Evolutionary conservation across 2,113 vertebrate species (phyloP).

Genomic region (Tupaia chinensis): DNA sequence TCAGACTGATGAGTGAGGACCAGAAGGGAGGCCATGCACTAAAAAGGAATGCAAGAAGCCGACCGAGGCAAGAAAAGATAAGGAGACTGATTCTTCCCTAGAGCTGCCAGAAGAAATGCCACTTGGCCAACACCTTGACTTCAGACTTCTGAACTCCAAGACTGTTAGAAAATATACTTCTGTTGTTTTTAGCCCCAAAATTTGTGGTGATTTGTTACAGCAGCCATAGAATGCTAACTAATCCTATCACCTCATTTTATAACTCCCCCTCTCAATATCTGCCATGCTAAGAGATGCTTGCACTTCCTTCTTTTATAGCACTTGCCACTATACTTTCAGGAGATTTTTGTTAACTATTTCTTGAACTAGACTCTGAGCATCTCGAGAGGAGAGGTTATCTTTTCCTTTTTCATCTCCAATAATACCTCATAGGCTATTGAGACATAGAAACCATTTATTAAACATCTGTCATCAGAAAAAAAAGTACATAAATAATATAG

Average conservation of each 20-base stretch:
- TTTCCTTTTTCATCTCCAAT: not conserved
- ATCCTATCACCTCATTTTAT: not conserved
- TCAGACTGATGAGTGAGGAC: not conserved
- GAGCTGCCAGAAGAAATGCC: not conserved
- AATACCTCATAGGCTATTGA: not conserved
- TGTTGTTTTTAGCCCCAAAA: not conserved
- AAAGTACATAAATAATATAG: slow-evolving; percentile 3
- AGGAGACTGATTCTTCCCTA: not conserved
- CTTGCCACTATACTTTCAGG: not conserved
- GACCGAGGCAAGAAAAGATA: not conserved
- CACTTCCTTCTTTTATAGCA: not conserved
- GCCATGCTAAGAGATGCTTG: not conserved
- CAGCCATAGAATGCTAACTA: not conserved
- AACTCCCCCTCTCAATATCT: not conserved
- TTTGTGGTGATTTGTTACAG: not conserved
- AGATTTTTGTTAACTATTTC: not conserved
- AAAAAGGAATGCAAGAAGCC: not conserved
- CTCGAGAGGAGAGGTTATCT: not conserved
- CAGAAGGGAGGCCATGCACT: not conserved
- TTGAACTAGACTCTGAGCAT: not conserved
- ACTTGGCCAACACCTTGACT: not conserved
- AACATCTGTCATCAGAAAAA: not conserved
- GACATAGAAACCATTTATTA: not conserved
- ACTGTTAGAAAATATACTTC: not conserved
- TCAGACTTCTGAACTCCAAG: not conserved